Base-by-base conservation (phyloP, 1,140 invertebrate species). In the Linepithema humile region DNA sequence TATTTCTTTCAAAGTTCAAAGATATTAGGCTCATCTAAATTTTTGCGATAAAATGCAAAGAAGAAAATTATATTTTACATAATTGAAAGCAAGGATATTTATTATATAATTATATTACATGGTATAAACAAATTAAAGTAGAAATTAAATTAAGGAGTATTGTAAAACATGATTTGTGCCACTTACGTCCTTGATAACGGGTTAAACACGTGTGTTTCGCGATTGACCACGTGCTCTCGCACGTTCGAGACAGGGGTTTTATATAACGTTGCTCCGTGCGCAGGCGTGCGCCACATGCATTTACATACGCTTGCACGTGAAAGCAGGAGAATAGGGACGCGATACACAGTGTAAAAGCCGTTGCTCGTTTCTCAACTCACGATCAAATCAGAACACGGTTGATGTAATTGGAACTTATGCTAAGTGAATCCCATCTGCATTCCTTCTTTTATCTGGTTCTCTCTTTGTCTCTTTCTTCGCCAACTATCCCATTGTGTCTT, bases 371-470 rank as follows among this genome's bases (percentile, higher is more conserved):
- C 20, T 67, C 40, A 43, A 60, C 23, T 83, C 78, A n/a, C n/a
- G n/a, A n/a, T n/a, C n/a, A 85, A 92, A 92, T 92, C 86, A 53
- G 87, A 90, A 83, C 85, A 88, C 88, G 70, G 69, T 91, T 93
- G 90, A 92, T 91, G 88, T 92, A 92, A 92, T 89, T 83, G 72
- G 88, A 92, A 90, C 92, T 92, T 89, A 87, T 85, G 87, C 90
- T 90, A 89, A 92, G 92, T 88, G 85, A 88, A 87, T 85, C 35
- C 50, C 29, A 60, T 62, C 84, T 64, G 62, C 17, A 35, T 62
- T n/a, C 59, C n/a, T 57, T 10, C 70, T 29, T 26, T 75, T 67
- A 50, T 67, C 5, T 23, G 5, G 7, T 82, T 45, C 26, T 38
- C 64, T 65, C 35, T 23, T 83, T 45, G 43, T 45, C 43, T 84